Percentiles rank a stretch among this genome's conserved stretches.
These are phyloP conservation scores for Pyrrhia umbra DNA, from an alignment of 2,888 invertebrate genomes.

Conservation along the genomic window DNA sequence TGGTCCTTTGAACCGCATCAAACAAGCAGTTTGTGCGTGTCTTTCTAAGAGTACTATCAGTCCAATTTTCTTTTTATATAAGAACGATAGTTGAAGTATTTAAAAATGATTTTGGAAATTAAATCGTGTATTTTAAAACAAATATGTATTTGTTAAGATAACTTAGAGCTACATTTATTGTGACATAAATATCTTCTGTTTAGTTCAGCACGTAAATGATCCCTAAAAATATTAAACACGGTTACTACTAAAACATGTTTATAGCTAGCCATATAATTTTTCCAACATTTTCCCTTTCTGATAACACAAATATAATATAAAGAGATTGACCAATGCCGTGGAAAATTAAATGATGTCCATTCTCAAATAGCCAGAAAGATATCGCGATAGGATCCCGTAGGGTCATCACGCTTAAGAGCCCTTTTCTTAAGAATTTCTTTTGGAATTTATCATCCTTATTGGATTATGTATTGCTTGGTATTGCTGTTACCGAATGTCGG, in stretches of 20 bases:
- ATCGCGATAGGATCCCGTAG: conserved; percentile 54
- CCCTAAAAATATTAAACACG: conserved; percentile 18
- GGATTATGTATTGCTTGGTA: conserved; percentile 55
- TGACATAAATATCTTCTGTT: too few species aligned
- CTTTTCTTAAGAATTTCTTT: conserved; percentile 49
- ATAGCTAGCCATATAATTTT: conserved; percentile 49
- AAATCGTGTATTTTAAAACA: too few species aligned
- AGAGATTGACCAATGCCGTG: conserved; percentile 67
- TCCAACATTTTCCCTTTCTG: conserved; percentile 49
- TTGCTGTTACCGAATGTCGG: conserved; percentile 42
- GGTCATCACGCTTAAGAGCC: conserved; percentile 59
- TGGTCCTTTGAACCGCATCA: neutral
- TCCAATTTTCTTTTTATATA: too few species aligned
- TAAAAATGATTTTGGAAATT: too few species aligned
- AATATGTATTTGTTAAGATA: too few species aligned
- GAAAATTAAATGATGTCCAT: conserved; percentile 72
- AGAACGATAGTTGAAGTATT: neutral
- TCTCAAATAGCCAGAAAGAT: conserved; percentile 67
- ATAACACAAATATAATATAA: conserved; percentile 62
- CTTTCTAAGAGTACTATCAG: too few species aligned
- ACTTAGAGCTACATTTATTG: too few species aligned
- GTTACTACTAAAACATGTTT: conserved; percentile 26
- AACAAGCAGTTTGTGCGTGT: neutral
- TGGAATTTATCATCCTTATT: conserved; percentile 61
- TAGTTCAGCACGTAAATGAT: conserved; percentile 20